These are phyloP conservation scores for Cephalotes varians DNA, from an alignment of 2,888 invertebrate genomes.

Conservation along the genomic window DNA sequence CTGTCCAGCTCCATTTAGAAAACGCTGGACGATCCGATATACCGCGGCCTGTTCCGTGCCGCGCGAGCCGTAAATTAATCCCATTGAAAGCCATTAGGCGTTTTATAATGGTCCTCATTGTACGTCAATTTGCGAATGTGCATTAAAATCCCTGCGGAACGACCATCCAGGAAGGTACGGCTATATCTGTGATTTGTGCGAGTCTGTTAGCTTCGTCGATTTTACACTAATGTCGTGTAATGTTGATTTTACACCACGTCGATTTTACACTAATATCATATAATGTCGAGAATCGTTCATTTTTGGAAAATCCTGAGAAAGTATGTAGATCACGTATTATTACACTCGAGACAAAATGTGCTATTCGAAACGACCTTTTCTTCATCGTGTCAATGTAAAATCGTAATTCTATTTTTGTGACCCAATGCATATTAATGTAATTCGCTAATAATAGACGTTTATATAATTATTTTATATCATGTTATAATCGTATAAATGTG, in stretches of 20 bases:
- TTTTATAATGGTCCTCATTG: conserved; percentile 77
- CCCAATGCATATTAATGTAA: neutral
- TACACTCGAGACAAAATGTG: neutral
- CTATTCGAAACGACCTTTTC: neutral
- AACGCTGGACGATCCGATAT: conserved; percentile 53
- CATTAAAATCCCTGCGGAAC: conserved; percentile 68
- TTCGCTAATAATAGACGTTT: no score
- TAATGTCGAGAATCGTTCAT: neutral
- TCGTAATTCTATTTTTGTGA: neutral
- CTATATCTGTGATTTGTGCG: neutral
- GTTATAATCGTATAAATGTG: no score
- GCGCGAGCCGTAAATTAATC: conserved; percentile 76
- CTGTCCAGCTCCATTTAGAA: conserved; percentile 44
- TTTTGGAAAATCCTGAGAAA: neutral
- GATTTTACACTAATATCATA: neutral
- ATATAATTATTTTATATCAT: no score
- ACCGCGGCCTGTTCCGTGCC: conserved; percentile 45
- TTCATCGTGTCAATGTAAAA: neutral
- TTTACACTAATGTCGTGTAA: neutral
- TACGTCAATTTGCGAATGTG: conserved; percentile 74
- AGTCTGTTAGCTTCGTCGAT: neutral
- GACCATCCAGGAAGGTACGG: neutral
- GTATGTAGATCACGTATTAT: neutral
- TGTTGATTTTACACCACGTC: neutral
- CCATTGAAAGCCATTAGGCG: conserved; percentile 77